A percentile compares a stretch with the other conserved stretches of the same genome.
phyloP scores from a whole-genome alignment of 1,140 invertebrate genomes.

The Cyclargus thomasi region DNA sequence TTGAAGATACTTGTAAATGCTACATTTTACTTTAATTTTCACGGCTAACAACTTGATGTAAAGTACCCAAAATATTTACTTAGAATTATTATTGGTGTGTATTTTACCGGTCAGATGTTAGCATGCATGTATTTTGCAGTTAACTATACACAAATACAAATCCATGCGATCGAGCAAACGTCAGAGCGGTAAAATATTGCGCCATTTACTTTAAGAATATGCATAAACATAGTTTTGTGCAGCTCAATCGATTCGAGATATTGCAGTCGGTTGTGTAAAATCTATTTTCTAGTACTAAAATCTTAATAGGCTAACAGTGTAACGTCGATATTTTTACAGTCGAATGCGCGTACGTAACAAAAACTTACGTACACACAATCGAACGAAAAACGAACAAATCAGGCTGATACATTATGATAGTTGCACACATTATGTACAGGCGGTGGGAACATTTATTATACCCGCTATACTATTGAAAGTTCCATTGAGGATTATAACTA shows the following conservation, averaged over 20 bases:
- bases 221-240: not conserved
- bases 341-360: not conserved
- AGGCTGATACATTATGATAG: conserved; percentile 42
- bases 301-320: not conserved
- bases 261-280: not conserved
- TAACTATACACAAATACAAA: not conserved
- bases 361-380: conserved; percentile 6
- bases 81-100: not conserved
- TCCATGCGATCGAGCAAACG: not conserved
- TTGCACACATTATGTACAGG: conserved; percentile 51
- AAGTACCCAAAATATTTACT: not conserved
- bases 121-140: not conserved
- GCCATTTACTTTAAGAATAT: not conserved
- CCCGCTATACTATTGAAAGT: conserved; percentile 45
- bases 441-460: conserved; percentile 64
- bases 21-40: not conserved
- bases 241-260: not conserved
- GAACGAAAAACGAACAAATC: not conserved
- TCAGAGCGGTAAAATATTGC: not conserved
- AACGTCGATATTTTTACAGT: not conserved
- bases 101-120: not conserved
- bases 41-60: not conserved
- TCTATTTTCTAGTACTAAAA: not conserved
- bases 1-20: not conserved
- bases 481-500: conserved; percentile 2